Evolutionary conservation across 2,797 vertebrate species (phyloP), one percentile per base, ranked within the genome.

Genomic region (Anguilla obscura): DNA sequence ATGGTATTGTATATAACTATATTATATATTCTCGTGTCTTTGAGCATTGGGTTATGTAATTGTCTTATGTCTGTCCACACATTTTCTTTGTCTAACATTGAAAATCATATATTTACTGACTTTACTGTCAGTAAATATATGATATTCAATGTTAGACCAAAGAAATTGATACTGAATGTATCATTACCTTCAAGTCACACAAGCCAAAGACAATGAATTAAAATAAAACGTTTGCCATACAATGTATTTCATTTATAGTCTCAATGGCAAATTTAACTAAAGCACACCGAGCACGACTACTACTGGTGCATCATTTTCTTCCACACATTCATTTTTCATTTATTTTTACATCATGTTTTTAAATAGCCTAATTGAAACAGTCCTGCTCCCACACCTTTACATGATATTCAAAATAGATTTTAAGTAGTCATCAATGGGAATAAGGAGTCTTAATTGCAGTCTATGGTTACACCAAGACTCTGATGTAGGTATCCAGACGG

Each of bases 381-480:
- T 18, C 3, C 33, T 40, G 33, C 74, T 76, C 74, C 40, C 40
- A 40, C 30, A 76, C 33, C 16, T 6, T 76, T 76, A 18, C 16
- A 36, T 74, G 30, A 1, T 3, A 74, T 36, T 45, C 5, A 40
- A 14, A 50, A 83, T 83, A 83, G 50, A n/a, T 27, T 83, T 63
- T 83, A 79, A 87, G 82, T 79, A 63, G 27, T 87, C 74, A 63
- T 80, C 82, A 71, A 10, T 50, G 69, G 33, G n/a, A 33, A 16
- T 40, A 36, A 40, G 36, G 4, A 82, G 79, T 91, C 71, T 74
- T 87, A 86, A 74, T 89, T 66, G 83, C 74, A 88, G 63, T 71
- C 74, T 52, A 89, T 80, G 89, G 91, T 92, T 85, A 86, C 85
- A 89, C 90, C 48, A 50, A 85, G 86, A 88, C 63, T 80, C 85